Conservation (phyloP, 1,140 invertebrate genomes). For the Philopotamus ludificatus region DNA sequence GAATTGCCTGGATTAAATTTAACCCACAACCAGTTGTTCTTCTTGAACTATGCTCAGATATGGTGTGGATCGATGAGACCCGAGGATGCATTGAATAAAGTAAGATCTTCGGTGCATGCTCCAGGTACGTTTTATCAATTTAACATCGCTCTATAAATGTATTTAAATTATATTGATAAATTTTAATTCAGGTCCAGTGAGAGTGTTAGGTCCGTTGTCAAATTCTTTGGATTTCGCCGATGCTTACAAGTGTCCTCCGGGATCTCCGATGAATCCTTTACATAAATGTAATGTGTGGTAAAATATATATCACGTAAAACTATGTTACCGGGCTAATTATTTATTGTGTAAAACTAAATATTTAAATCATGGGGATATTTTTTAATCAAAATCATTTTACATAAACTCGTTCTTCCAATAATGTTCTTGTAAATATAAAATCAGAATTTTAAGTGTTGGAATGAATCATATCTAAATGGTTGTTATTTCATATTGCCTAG, state of each 20-base stretch:
- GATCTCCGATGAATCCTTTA: conserved; percentile 74
- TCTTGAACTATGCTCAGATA: conserved; percentile 82
- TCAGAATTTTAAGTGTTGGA: no score
- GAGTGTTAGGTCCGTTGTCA: conserved; percentile 78
- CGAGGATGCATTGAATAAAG: conserved; percentile 76
- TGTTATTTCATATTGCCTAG: no score
- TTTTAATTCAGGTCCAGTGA: conserved; percentile 42
- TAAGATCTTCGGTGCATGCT: conserved; percentile 80
- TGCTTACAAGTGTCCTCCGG: conserved; percentile 67
- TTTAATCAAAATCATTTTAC: no score
- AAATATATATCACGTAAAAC: no score
- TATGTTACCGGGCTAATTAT: no score
- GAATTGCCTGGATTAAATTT: conserved; percentile 77
- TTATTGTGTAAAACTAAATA: no score
- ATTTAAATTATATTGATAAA: background rate
- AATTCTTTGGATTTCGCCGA: conserved; percentile 79
- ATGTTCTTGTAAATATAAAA: no score
- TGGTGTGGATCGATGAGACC: conserved; percentile 87
- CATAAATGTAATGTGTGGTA: conserved; percentile 85
- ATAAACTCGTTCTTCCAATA: no score
- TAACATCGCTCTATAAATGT: no score
- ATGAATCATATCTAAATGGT: no score
- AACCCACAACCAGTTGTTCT: conserved; percentile 85
- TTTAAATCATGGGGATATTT: no score
- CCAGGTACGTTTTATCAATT: conserved; percentile 66